Percentiles rank a stretch among this genome's conserved stretches.
phyloP scores from a whole-genome alignment of 2,888 invertebrate species.

The Acrobasis repandana region DNA sequence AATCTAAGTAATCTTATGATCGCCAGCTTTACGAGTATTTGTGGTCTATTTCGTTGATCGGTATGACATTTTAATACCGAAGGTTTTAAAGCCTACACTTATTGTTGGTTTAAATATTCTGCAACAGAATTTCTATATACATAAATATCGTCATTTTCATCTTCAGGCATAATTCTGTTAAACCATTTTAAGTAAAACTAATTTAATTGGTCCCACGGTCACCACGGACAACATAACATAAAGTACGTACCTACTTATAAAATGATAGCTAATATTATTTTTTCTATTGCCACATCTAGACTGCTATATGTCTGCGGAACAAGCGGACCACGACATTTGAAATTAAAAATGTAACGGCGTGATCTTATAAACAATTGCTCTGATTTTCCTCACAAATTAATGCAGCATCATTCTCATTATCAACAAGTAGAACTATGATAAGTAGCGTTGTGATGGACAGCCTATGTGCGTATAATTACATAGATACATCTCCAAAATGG shows the following conservation, averaged over 20 bases:
- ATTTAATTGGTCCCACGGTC: too few species aligned
- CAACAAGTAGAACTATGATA: slow-evolving; percentile 42
- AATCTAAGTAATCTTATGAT: too few species aligned
- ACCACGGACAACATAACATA: too few species aligned
- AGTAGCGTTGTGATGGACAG: slow-evolving; percentile 33
- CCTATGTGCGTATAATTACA: slow-evolving; percentile 24
- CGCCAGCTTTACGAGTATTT: too few species aligned
- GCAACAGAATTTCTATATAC: too few species aligned
- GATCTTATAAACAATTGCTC: slow-evolving; percentile 67
- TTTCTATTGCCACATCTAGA: slow-evolving; percentile 40
- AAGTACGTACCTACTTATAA: not conserved
- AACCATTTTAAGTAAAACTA: too few species aligned
- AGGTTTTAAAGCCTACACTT: too few species aligned
- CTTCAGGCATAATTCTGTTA: too few species aligned
- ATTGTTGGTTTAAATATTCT: too few species aligned
- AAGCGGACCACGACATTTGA: slow-evolving; percentile 63
- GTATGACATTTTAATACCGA: too few species aligned
- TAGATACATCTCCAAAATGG: slow-evolving; percentile 26
- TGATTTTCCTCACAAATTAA: slow-evolving; percentile 63
- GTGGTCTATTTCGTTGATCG: too few species aligned
- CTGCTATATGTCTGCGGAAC: slow-evolving; percentile 33
- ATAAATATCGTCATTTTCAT: too few species aligned
- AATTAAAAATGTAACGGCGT: slow-evolving; percentile 71
- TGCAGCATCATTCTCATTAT: slow-evolving; percentile 61
- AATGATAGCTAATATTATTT: not conserved